phyloP scores from a whole-genome alignment of 2,888 invertebrate genomes.

The Subacronicta megacephala region DNA sequence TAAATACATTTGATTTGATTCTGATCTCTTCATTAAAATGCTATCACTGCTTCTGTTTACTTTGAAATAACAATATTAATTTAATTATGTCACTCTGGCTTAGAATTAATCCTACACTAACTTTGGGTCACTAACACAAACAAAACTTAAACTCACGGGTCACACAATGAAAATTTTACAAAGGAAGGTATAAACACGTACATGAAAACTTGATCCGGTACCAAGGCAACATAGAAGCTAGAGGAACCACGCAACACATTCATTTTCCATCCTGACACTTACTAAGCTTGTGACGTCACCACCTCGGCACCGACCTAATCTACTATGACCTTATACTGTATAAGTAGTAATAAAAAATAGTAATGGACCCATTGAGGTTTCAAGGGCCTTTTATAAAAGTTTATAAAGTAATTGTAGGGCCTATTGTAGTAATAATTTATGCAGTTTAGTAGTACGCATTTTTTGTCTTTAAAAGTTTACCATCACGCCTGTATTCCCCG shows the following conservation, averaged over 20 bases:
- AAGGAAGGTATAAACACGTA: slow-evolving; percentile 30
- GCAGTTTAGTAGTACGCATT: background rate
- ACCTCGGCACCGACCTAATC: slow-evolving; percentile 32
- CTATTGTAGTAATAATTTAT: background rate
- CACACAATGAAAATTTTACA: slow-evolving; percentile 31
- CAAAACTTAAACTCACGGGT: background rate
- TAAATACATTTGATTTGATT: too few relatives aligned
- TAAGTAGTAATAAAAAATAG: slow-evolving; percentile 47
- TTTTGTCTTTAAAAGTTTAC: too few relatives aligned
- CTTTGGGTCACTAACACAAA: slow-evolving; percentile 3
- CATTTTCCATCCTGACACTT: slow-evolving; percentile 52
- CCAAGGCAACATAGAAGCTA: slow-evolving; percentile 40
- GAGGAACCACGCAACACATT: slow-evolving; percentile 34
- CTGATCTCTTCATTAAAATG: too few relatives aligned
- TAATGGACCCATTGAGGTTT: slow-evolving; percentile 44
- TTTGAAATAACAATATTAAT: background rate
- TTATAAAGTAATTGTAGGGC: slow-evolving; percentile 45
- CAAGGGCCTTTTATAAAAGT: slow-evolving; percentile 49
- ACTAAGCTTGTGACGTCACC: slow-evolving; percentile 52
- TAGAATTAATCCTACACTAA: slow-evolving; percentile 1
- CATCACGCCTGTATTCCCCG: too few relatives aligned
- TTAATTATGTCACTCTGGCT: background rate
- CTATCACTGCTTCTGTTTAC: background rate
- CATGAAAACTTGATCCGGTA: slow-evolving; percentile 41
- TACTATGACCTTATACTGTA: slow-evolving; percentile 41